Conservation (phyloP, 2,797 vertebrate genomes). For the Macroramphosus scolopax region DNA sequence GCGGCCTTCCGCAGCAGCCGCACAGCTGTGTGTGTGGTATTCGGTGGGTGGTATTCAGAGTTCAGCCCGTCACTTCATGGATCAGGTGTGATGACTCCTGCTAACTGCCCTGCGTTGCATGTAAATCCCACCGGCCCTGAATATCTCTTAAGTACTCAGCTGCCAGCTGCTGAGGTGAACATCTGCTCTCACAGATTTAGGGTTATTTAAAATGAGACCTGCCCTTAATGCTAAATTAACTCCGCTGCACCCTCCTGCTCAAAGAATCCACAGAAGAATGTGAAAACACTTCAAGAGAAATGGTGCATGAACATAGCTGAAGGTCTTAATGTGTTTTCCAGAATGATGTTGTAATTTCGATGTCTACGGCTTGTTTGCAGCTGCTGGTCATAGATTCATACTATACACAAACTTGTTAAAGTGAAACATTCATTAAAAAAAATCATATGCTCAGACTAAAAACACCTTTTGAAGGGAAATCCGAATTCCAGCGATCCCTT, state of each 20-base stretch:
- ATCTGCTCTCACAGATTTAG: conserved; percentile 64
- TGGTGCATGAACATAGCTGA: conserved; percentile 11
- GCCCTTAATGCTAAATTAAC: conserved; percentile 65
- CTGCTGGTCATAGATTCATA: too few relatives aligned
- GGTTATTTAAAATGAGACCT: conserved; percentile 57
- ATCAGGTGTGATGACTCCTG: conserved; percentile 71
- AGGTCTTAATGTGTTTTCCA: conserved; percentile 8
- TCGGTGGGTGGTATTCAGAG: conserved; percentile 73
- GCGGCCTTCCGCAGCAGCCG: conserved; percentile 30
- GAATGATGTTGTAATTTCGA: neutral
- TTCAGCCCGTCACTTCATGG: conserved; percentile 60
- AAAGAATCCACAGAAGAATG: conserved; percentile 49
- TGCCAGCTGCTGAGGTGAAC: conserved; percentile 57
- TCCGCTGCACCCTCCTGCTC: conserved; percentile 33
- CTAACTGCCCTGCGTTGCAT: conserved; percentile 54
- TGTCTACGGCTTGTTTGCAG: too few relatives aligned
- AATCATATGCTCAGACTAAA: too few relatives aligned
- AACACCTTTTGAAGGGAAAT: too few relatives aligned
- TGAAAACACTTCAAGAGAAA: conserved; percentile 21
- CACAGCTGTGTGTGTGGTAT: conserved; percentile 75
- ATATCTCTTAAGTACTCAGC: conserved; percentile 30
- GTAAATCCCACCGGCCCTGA: conserved; percentile 34
- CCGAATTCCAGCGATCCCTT: too few relatives aligned
- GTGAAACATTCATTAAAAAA: too few relatives aligned
- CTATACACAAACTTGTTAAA: too few relatives aligned